These are phyloP conservation scores for Antechinus stuartii DNA, from an alignment of 2,113 vertebrate genomes.

Conservation along the genomic window DNA sequence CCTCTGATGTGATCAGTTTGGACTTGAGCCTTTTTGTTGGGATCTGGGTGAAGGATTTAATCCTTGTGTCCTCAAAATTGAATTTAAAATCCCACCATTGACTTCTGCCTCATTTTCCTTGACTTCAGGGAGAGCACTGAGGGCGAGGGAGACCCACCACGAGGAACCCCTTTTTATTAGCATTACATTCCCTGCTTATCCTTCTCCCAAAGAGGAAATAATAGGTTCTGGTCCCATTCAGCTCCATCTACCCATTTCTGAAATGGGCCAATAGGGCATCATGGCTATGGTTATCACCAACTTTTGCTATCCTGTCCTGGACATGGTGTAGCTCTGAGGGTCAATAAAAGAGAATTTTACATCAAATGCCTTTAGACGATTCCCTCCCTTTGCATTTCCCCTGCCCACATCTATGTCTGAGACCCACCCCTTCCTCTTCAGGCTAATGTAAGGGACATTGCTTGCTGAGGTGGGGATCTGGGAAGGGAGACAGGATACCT, in stretches of 20 bases:
- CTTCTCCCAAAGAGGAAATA: background rate
- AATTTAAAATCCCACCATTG: background rate
- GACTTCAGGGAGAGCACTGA: background rate
- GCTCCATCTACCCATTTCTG: background rate
- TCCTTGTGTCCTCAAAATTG: background rate
- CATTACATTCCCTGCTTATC: background rate
- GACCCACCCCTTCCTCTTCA: background rate
- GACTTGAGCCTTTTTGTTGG: background rate
- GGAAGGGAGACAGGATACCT: conserved; percentile 82
- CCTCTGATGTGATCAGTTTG: background rate
- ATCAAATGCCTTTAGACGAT: background rate
- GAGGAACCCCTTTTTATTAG: background rate
- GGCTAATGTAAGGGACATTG: background rate
- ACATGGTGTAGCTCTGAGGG: background rate
- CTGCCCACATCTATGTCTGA: too few species aligned
- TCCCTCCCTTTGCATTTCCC: background rate
- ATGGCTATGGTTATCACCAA: rapidly evolving
- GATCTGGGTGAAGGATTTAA: background rate
- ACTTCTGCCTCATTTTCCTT: background rate
- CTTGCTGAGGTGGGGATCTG: rapidly evolving
- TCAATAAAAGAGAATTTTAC: background rate
- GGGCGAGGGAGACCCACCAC: background rate
- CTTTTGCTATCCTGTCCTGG: background rate
- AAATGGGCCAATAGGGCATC: background rate
- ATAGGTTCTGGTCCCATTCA: too few species aligned